Percentiles rank a stretch among this genome's conserved stretches.
Conservation (phyloP, 2,797 vertebrate species). For the Rhynchonycteris naso region DNA sequence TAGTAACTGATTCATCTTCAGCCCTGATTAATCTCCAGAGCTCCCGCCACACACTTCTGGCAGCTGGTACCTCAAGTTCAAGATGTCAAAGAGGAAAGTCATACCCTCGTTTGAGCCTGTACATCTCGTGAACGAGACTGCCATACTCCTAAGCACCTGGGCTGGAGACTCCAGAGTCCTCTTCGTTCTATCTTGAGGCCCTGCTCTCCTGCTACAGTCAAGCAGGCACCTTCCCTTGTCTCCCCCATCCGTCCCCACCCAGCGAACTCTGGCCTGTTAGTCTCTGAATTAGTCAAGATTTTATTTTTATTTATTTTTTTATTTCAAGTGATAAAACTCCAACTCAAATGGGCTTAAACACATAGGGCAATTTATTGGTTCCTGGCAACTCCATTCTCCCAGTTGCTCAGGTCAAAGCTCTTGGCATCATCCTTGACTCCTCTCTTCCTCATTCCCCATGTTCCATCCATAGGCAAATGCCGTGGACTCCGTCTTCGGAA, state of each 20-base stretch:
- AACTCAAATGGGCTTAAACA: not conserved
- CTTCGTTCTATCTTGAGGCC: not conserved
- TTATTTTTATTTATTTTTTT: not conserved
- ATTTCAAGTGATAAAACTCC: not conserved
- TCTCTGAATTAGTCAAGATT: not conserved
- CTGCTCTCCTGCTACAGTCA: not conserved
- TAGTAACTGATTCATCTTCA: not conserved
- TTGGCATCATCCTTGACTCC: not conserved
- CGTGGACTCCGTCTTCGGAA: not conserved
- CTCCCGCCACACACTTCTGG: not conserved
- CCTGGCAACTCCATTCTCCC: not conserved
- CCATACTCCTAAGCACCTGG: accelerated
- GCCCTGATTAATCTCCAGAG: not conserved
- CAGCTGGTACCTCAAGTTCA: not conserved
- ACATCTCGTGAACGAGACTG: not conserved
- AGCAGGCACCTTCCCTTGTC: not conserved
- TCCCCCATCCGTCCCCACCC: not conserved
- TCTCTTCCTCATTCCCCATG: not conserved
- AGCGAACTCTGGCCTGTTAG: not conserved
- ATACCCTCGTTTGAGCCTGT: accelerated
- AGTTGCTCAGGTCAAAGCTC: not conserved
- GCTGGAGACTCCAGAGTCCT: not conserved
- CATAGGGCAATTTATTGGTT: not conserved
- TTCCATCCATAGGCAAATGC: not conserved
- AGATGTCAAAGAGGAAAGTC: not conserved